phyloP scores from a whole-genome alignment of 2,797 vertebrate species.

The Diplodus sargus region DNA sequence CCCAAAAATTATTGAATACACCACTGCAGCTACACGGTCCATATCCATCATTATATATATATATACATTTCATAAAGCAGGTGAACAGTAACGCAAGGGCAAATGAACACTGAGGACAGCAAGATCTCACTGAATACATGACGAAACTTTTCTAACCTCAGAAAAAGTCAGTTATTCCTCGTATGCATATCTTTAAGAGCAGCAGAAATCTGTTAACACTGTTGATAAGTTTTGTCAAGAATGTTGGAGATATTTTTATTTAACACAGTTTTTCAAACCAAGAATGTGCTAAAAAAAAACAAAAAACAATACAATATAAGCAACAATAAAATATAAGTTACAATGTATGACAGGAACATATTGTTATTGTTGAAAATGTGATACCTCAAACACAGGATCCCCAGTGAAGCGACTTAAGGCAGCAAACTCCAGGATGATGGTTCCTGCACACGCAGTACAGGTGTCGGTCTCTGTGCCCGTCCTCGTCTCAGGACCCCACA shows the following conservation, averaged over 20 bases:
- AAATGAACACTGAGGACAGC: not conserved
- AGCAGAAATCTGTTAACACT: not conserved
- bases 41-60: not conserved
- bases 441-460: slow-evolving; percentile 97
- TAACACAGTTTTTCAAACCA: not conserved
- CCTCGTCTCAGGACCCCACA: slow-evolving; percentile 93
- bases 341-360: not conserved
- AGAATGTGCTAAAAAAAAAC: not conserved
- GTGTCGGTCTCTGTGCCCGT: slow-evolving; percentile 98
- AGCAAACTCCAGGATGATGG: slow-evolving; percentile 98
- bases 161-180: not conserved
- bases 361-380: slow-evolving; percentile 15
- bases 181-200: not conserved
- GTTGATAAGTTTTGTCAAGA: not conserved
- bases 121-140: not conserved
- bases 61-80: not conserved
- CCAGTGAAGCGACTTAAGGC: slow-evolving; percentile 98
- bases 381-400: slow-evolving; percentile 96
- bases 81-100: not conserved
- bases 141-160: too few species aligned
- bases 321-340: not conserved
- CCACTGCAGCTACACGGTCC: not conserved
- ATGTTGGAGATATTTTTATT: not conserved
- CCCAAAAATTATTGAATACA: not conserved
- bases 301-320: not conserved